These are phyloP conservation scores for Caenorhabditis afra DNA, from an alignment of 2,888 invertebrate genomes.

Conservation along the genomic window DNA sequence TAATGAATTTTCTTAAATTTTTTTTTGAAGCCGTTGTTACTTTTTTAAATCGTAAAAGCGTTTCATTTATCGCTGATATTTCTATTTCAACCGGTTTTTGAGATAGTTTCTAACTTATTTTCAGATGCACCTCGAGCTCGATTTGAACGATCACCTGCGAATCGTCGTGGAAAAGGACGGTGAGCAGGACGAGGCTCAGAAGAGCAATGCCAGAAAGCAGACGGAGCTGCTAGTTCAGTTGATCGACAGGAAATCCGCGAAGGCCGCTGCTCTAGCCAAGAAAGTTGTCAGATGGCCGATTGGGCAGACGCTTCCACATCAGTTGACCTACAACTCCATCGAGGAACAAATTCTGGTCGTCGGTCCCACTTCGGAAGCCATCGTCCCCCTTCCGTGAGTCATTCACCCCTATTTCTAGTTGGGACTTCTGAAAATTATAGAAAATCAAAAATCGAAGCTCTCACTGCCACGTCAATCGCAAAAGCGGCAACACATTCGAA, in stretches of 20 bases:
- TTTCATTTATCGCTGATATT: conserved; percentile 4
- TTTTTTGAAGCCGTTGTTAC: background rate
- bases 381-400: conserved; percentile 48
- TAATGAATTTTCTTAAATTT: too few species aligned
- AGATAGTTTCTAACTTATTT: background rate
- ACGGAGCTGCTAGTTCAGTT: conserved; percentile 45
- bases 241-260: conserved; percentile 36
- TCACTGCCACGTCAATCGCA: conserved; percentile 44
- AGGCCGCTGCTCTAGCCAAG: conserved; percentile 35
- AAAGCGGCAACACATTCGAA: conserved; percentile 29
- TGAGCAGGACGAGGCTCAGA: background rate
- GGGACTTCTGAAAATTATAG: conserved; percentile 30
- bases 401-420: background rate
- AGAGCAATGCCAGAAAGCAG: conserved; percentile 19
- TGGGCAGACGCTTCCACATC: conserved; percentile 51
- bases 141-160: conserved; percentile 47
- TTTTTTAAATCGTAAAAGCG: background rate
- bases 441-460: conserved; percentile 57
- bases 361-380: conserved; percentile 49
- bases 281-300: conserved; percentile 58
- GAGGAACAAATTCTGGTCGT: conserved; percentile 37
- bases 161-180: conserved; percentile 17
- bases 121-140: conserved; percentile 42
- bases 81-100: background rate
- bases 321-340: conserved; percentile 29